These are phyloP conservation scores for Drosophila setosimentum DNA, from an alignment of 2,888 invertebrate species.

Conservation along the genomic window DNA sequence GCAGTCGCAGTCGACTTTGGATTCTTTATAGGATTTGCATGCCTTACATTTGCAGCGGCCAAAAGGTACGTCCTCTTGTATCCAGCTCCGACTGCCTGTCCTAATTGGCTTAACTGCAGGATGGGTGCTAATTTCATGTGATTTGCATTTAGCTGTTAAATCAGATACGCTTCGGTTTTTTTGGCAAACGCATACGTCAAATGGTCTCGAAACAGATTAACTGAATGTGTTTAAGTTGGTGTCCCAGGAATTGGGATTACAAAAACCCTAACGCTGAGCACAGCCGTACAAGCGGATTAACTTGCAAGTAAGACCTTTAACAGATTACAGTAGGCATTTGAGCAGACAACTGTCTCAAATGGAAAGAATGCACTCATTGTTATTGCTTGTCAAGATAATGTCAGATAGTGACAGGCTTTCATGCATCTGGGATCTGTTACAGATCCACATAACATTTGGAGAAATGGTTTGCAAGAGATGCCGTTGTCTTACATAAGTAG, in stretches of 20 bases:
- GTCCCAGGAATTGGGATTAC: neutral
- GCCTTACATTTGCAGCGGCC: conserved; percentile 47
- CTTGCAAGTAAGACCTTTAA: conserved; percentile 16
- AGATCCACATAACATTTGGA: neutral
- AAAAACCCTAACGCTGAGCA: neutral
- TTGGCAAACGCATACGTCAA: conserved; percentile 5
- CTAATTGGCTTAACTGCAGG: conserved; percentile 58
- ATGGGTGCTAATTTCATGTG: conserved; percentile 59
- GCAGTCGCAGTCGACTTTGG: conserved; percentile 53
- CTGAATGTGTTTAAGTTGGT: neutral
- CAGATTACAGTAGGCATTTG: conserved; percentile 31
- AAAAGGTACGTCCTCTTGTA: conserved; percentile 35
- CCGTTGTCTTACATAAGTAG: neutral
- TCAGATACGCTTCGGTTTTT: conserved; percentile 35
- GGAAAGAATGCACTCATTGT: neutral
- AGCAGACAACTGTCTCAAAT: conserved; percentile 2
- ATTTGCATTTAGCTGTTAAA: conserved; percentile 58
- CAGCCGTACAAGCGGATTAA: conserved; percentile 12
- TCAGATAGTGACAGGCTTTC: conserved; percentile 29
- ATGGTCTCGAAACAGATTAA: conserved; percentile 22
- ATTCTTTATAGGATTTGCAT: conserved; percentile 65
- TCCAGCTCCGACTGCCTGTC: conserved; percentile 10
- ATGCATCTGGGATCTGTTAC: conserved; percentile 8
- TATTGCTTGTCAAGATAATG: conserved; percentile 28
- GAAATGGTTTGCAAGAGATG: neutral